phyloP scores from a whole-genome alignment of 2,113 vertebrate species.

The Cololabis saira region DNA sequence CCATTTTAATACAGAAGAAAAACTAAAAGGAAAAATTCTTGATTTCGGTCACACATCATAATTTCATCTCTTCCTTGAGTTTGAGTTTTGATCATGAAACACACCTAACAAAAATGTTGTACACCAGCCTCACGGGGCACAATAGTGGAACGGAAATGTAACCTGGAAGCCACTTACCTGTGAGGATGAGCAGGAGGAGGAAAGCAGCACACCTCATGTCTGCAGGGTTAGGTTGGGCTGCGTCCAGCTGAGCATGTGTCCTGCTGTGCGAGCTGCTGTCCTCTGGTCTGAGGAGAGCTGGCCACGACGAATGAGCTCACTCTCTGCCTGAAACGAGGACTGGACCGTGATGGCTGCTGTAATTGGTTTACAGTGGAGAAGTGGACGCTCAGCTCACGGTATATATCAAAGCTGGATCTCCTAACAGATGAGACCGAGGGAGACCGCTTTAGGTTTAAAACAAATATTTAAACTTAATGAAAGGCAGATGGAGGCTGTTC shows the following conservation, averaged over 20 bases:
- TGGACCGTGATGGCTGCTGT: slow-evolving; percentile 20
- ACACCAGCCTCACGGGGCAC: no score
- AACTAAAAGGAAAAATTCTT: no score
- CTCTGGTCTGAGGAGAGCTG: not conserved
- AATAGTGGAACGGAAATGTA: no score
- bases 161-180: slow-evolving; percentile 71
- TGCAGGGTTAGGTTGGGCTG: not conserved
- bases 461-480: not conserved
- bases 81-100: no score
- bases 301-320: not conserved
- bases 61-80: no score
- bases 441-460: no score
- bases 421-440: no score
- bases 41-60: no score
- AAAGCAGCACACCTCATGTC: slow-evolving; percentile 38
- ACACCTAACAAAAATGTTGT: no score
- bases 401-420: slow-evolving; percentile 13
- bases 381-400: not conserved
- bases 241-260: not conserved
- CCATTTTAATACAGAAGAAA: no score
- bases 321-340: slow-evolving; percentile 25
- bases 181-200: slow-evolving; percentile 50
- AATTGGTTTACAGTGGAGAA: slow-evolving; percentile 14
- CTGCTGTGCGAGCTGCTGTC: no score
- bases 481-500: slow-evolving; percentile 18